Conservation (phyloP, 53 echinoderm and acorn worm genomes). For the Luidia sarsii region DNA sequence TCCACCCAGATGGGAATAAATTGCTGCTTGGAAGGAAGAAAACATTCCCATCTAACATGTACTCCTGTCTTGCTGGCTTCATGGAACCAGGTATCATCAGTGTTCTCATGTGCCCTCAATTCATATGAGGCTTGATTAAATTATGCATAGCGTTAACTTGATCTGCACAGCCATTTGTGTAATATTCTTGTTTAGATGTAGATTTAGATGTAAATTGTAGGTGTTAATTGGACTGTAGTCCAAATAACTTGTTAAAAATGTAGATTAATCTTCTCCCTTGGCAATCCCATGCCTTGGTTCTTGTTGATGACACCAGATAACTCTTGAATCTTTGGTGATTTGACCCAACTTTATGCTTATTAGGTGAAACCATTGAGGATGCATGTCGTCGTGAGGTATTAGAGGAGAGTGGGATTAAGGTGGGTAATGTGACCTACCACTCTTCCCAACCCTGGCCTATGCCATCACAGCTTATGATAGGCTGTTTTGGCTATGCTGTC, state of each 20-base stretch:
- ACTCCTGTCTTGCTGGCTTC: constrained; percentile 96
- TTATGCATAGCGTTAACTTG: neutral
- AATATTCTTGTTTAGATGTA: too few relatives aligned
- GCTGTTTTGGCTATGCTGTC: constrained; percentile 86
- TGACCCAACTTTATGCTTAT: too few relatives aligned
- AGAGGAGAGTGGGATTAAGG: constrained; percentile 89
- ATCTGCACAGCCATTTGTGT: neutral
- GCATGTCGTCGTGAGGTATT: constrained; percentile 86
- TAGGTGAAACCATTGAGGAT: constrained; percentile 97
- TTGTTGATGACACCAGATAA: too few relatives aligned
- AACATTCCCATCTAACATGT: constrained; percentile 87
- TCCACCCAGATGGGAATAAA: constrained; percentile 87
- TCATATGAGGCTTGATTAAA: neutral
- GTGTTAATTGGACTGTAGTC: too few relatives aligned
- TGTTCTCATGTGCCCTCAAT: neutral
- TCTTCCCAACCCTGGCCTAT: constrained; percentile 99
- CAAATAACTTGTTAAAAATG: too few relatives aligned
- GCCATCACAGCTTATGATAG: constrained; percentile 98
- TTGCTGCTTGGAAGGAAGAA: constrained; percentile 90
- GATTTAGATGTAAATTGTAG: too few relatives aligned
- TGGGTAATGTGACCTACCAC: constrained; percentile 84
- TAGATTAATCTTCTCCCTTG: too few relatives aligned
- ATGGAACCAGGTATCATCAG: constrained; percentile 97
- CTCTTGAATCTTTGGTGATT: too few relatives aligned
- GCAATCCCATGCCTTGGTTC: too few relatives aligned